Percentiles rank a stretch among this genome's conserved stretches.
These are phyloP conservation scores for Thaumatotibia leucotreta DNA, from an alignment of 1,140 invertebrate species.

Conservation along the genomic window DNA sequence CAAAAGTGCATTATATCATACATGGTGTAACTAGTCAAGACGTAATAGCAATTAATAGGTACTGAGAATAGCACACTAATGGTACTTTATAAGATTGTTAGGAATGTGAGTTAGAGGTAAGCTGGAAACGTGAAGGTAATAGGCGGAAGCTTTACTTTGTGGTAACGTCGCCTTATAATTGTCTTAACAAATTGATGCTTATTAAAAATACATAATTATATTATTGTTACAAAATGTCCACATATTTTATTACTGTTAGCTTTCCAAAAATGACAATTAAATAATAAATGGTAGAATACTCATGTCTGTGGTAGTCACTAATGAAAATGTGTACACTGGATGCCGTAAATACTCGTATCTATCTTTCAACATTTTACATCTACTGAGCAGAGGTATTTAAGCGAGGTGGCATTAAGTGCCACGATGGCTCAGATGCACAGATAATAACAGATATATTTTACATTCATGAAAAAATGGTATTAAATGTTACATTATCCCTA, in stretches of 20 bases:
- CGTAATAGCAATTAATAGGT: background rate
- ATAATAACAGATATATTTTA: background rate
- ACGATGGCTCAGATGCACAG: background rate
- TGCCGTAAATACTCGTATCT: background rate
- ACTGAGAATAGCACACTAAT: background rate
- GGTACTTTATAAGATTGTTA: conserved; percentile 44
- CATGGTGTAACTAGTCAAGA: background rate
- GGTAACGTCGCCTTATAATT: conserved; percentile 5
- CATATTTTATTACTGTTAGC: conserved; percentile 8
- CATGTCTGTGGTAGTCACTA: background rate
- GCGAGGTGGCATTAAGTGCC: background rate
- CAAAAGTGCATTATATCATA: background rate
- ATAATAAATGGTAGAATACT: background rate
- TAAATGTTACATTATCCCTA: background rate
- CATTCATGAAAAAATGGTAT: background rate
- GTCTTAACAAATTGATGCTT: conserved; percentile 8
- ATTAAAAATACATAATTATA: conserved; percentile 6
- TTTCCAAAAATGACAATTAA: background rate
- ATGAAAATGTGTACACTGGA: background rate
- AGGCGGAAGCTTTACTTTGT: conserved; percentile 3
- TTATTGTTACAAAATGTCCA: background rate
- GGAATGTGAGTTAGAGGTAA: conserved; percentile 59
- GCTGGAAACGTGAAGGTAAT: conserved; percentile 15
- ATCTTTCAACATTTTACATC: background rate
- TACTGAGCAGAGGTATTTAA: background rate